Percentiles rank a stretch among this genome's conserved stretches.
Conservation (phyloP, 2,888 invertebrate species). For the Perizoma affinitatum region DNA sequence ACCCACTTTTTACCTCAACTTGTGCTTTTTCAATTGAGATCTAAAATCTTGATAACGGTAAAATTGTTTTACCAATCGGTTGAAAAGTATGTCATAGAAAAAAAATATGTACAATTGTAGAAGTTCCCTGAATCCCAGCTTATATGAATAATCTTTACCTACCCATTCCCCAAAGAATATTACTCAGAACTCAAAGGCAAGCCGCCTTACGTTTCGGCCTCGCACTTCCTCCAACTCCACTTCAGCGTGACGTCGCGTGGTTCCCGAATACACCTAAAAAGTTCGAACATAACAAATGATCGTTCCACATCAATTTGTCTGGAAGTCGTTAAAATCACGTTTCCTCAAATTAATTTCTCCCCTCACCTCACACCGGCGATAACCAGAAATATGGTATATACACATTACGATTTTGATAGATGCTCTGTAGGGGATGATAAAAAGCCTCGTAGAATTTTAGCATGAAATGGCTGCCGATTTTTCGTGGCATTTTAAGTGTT, state of each 20-base stretch:
- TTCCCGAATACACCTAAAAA: constrained; percentile 53
- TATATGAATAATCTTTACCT: background rate
- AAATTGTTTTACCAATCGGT: no score
- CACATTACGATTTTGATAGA: constrained; percentile 65
- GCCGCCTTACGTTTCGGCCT: constrained; percentile 2
- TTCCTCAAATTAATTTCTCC: constrained; percentile 77
- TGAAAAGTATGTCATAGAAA: background rate
- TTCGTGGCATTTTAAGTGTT: background rate
- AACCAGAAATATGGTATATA: constrained; percentile 63
- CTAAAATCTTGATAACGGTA: no score
- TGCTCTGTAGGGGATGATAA: constrained; percentile 48
- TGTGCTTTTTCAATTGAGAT: no score
- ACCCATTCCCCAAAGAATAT: constrained; percentile 11
- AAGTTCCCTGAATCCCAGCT: background rate
- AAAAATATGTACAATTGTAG: background rate
- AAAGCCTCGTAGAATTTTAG: constrained; percentile 34
- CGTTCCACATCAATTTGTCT: constrained; percentile 74
- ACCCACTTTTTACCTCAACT: no score
- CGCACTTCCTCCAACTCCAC: constrained; percentile 14
- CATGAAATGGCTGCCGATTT: background rate
- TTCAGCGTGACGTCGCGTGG: constrained; percentile 23
- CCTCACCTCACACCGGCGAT: constrained; percentile 49
- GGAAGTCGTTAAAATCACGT: constrained; percentile 75
- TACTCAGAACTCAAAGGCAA: constrained; percentile 17
- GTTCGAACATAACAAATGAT: constrained; percentile 72